Percentiles rank a stretch among this genome's conserved stretches.
phyloP scores from a whole-genome alignment of 2,888 invertebrate species.

The Patella caerulea region DNA sequence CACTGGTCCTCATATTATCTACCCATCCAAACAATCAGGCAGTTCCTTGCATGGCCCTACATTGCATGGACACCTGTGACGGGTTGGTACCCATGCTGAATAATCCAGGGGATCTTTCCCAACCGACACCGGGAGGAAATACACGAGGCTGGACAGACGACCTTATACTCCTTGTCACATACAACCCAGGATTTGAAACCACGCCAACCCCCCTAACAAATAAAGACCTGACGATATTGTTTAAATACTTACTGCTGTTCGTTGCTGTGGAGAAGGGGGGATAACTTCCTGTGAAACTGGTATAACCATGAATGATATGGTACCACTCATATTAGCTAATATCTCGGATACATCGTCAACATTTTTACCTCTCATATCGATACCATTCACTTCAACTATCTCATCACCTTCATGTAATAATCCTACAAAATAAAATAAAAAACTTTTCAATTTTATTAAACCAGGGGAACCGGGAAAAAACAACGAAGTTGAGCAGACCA shows the following conservation, averaged over 20 bases:
- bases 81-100: too few relatives aligned
- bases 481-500: too few relatives aligned
- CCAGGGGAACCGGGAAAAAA: background rate
- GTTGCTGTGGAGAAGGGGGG: conserved; percentile 15
- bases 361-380: conserved; percentile 94
- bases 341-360: conserved; percentile 98
- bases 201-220: too few relatives aligned
- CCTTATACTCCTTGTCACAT: too few relatives aligned
- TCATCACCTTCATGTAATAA: conserved; percentile 97
- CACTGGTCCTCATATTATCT: too few relatives aligned
- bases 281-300: conserved; percentile 73
- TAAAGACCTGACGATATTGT: background rate
- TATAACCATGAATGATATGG: conserved; percentile 89
- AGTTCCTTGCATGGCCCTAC: too few relatives aligned
- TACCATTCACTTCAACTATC: conserved; percentile 93
- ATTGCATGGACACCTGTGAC: too few relatives aligned
- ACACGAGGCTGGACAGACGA: too few relatives aligned
- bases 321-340: conserved; percentile 92
- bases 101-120: too few relatives aligned
- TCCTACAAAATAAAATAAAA: conserved; percentile 38
- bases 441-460: background rate
- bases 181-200: too few relatives aligned
- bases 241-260: conserved; percentile 34
- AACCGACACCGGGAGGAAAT: too few relatives aligned
- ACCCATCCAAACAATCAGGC: too few relatives aligned